phyloP scores from a whole-genome alignment of 2,888 invertebrate species.

The Campoplex nolae region DNA sequence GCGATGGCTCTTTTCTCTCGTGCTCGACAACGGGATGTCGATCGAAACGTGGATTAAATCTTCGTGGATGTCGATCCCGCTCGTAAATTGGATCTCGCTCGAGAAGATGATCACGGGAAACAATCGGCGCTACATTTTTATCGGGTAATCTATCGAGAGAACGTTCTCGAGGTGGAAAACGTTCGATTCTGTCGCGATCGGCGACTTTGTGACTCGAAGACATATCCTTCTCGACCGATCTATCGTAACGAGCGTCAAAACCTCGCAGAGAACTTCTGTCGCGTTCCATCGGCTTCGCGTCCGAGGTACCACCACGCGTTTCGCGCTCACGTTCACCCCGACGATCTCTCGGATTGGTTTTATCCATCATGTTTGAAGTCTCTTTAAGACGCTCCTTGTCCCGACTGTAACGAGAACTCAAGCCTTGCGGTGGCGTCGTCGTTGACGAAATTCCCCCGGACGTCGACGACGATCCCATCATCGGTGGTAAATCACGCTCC shows the following conservation, averaged over 20 bases:
- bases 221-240: slow-evolving; percentile 77
- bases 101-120: slow-evolving; percentile 77
- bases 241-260: slow-evolving; percentile 78
- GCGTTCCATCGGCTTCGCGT: slow-evolving; percentile 71
- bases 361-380: slow-evolving; percentile 67
- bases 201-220: slow-evolving; percentile 76
- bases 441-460: slow-evolving; percentile 27
- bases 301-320: slow-evolving; percentile 66
- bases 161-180: slow-evolving; percentile 86
- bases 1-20: slow-evolving; percentile 76
- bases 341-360: slow-evolving; percentile 75
- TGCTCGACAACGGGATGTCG: slow-evolving; percentile 75
- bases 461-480: slow-evolving; percentile 43
- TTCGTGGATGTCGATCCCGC: slow-evolving; percentile 67
- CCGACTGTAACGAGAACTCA: slow-evolving; percentile 75
- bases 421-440: slow-evolving; percentile 52
- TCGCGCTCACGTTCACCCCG: slow-evolving; percentile 79
- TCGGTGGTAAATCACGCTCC: slow-evolving; percentile 77
- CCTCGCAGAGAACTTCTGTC: slow-evolving; percentile 73
- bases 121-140: slow-evolving; percentile 79
- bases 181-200: slow-evolving; percentile 85
- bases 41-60: slow-evolving; percentile 72
- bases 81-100: slow-evolving; percentile 76
- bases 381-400: slow-evolving; percentile 77
- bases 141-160: slow-evolving; percentile 86